Conservation (phyloP, 2,797 vertebrate genomes). For the Clarias pachynema region DNA sequence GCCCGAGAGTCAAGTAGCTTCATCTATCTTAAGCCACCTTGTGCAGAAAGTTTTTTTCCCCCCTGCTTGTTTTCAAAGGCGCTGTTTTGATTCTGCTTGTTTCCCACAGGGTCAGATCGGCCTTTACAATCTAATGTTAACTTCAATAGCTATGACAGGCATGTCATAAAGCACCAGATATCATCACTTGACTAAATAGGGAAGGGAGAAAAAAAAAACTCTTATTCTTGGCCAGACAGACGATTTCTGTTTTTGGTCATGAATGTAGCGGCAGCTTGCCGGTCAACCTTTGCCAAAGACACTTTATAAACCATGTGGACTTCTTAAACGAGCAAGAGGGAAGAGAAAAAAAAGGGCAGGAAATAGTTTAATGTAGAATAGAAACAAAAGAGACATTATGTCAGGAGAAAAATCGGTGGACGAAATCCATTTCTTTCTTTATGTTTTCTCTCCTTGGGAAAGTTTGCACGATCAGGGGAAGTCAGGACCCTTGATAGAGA, state of each 20-base stretch:
- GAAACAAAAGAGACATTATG: constrained; percentile 68
- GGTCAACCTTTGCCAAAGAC: constrained; percentile 63
- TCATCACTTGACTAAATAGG: constrained; percentile 44
- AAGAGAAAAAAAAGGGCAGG: constrained; percentile 54
- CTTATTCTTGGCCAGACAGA: constrained; percentile 42
- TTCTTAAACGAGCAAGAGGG: constrained; percentile 29
- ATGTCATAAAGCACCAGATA: constrained; percentile 50
- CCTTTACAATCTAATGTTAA: constrained; percentile 25
- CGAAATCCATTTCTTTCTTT: not conserved
- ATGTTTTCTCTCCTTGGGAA: not conserved
- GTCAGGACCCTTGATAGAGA: not conserved
- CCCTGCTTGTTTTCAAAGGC: not conserved
- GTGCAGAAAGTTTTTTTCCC: not conserved
- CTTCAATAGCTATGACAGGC: constrained; percentile 34
- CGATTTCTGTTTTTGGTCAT: constrained; percentile 51
- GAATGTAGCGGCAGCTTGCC: constrained; percentile 36
- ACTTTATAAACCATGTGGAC: constrained; percentile 64
- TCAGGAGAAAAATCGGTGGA: constrained; percentile 29
- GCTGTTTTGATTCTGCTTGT: constrained; percentile 3
- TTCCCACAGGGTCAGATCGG: constrained; percentile 30
- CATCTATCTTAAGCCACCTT: constrained; percentile 17
- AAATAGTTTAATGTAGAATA: constrained; percentile 60
- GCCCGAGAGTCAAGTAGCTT: not conserved
- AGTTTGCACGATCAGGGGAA: not conserved
- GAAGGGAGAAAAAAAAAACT: not conserved